Conservation (phyloP, 1,140 invertebrate genomes). For the Sinella curviseta region DNA sequence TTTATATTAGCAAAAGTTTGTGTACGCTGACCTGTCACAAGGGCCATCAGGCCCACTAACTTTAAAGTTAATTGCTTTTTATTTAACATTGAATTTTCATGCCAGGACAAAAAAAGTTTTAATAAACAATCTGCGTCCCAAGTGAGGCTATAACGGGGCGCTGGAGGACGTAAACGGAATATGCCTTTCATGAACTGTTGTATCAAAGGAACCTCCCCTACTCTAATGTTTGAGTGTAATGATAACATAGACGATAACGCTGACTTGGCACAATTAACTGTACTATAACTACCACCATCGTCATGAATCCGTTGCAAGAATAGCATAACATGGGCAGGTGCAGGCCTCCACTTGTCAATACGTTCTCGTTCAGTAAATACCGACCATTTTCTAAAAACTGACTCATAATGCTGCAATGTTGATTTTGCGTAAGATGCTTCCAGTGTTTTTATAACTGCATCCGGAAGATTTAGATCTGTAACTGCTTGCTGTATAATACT, state of each 20-base stretch:
- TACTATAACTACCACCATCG: neutral
- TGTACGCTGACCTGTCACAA: neutral
- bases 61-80: slow-evolving; percentile 1
- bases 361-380: neutral
- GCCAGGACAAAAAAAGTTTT: neutral
- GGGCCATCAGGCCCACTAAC: neutral
- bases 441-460: neutral
- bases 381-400: neutral
- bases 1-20: slow-evolving; percentile 10
- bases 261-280: slow-evolving; percentile 1
- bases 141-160: neutral
- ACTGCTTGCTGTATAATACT: neutral
- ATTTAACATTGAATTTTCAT: neutral
- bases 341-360: neutral
- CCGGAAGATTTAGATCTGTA: neutral
- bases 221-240: neutral
- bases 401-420: neutral
- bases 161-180: neutral
- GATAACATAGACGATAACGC: neutral
- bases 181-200: slow-evolving; percentile 21
- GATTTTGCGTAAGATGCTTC: neutral
- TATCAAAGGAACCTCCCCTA: neutral
- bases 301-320: neutral
- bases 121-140: slow-evolving; percentile 5
- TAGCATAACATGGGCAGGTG: neutral